Evolutionary conservation across 2,888 invertebrate species (phyloP).

Genomic region (Gisinianus flammeolus): DNA sequence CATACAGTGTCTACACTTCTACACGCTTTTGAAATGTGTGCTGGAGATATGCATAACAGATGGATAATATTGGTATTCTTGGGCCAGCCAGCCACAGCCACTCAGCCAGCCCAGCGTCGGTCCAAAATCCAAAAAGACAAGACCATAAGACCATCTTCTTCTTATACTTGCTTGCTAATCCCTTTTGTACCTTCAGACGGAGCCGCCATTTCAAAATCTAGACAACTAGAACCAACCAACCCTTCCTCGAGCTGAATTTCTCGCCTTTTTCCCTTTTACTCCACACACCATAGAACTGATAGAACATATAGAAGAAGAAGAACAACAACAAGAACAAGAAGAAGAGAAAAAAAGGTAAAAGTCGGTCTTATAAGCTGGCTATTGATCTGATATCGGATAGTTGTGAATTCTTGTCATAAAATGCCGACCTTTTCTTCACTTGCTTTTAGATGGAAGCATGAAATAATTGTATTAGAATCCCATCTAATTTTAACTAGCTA

Average conservation of each 20-base stretch:
- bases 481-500: constrained; percentile 4
- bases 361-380: constrained; percentile 29
- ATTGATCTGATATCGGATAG: constrained; percentile 38
- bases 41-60: neutral
- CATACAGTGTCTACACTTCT: neutral
- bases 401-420: neutral
- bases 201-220: constrained; percentile 29
- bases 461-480: constrained; percentile 26
- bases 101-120: neutral
- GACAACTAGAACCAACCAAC: constrained; percentile 14
- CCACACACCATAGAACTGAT: neutral
- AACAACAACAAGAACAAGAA: neutral
- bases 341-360: constrained; percentile 22
- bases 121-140: constrained; percentile 24
- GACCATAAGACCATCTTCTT: constrained; percentile 32
- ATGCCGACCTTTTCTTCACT: constrained; percentile 12
- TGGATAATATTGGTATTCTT: neutral
- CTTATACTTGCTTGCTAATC: constrained; percentile 37
- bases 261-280: constrained; percentile 27
- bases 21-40: too few relatives aligned
- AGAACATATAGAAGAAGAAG: neutral
- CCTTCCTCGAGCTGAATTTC: neutral
- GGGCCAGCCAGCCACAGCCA: constrained; percentile 5
- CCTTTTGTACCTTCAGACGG: constrained; percentile 28
- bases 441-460: neutral